A percentile compares a stretch with the other conserved stretches of the same genome.
These are phyloP conservation scores for Drosophila cognata DNA, from an alignment of 2,888 invertebrate genomes.

Conservation along the genomic window DNA sequence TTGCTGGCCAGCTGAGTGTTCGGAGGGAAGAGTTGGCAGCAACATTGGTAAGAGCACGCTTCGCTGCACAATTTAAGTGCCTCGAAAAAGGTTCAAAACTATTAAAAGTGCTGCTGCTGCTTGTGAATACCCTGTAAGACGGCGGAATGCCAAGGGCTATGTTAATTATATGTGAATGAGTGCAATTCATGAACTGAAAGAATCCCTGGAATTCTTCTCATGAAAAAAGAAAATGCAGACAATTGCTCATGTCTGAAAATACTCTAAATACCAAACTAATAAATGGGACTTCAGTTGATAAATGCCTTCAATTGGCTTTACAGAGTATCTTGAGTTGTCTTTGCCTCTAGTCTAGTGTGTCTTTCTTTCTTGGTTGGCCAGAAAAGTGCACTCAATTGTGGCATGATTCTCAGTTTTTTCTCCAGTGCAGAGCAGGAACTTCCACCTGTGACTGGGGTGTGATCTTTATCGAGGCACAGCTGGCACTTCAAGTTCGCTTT, in stretches of 20 bases:
- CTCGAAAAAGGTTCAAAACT: slow-evolving; percentile 73
- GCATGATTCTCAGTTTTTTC: slow-evolving; percentile 62
- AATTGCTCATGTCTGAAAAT: slow-evolving; percentile 1
- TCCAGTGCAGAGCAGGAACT: slow-evolving; percentile 32
- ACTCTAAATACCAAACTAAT: slow-evolving; percentile 1
- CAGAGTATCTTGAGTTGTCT: slow-evolving; percentile 30
- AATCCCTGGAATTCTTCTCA: slow-evolving; percentile 3
- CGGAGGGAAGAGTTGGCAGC: slow-evolving; percentile 19
- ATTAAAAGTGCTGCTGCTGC: slow-evolving; percentile 61
- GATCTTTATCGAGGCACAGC: slow-evolving; percentile 73
- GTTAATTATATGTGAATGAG: slow-evolving; percentile 23
- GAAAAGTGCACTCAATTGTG: slow-evolving; percentile 73
- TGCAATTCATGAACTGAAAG: neutral
- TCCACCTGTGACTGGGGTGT: slow-evolving; percentile 66
- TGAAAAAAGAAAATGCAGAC: neutral
- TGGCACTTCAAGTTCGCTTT: slow-evolving; percentile 65
- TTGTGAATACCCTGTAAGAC: slow-evolving; percentile 43
- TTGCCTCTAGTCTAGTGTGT: neutral
- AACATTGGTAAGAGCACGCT: slow-evolving; percentile 64
- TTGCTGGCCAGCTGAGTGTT: slow-evolving; percentile 36
- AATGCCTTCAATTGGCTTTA: neutral
- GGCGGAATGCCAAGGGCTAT: slow-evolving; percentile 20
- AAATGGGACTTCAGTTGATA: neutral
- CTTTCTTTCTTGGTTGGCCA: slow-evolving; percentile 5
- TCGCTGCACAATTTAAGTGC: slow-evolving; percentile 75